These are phyloP conservation scores for Paralinhomoeus sp. DNA, from an alignment of 2,888 invertebrate species.

Conservation along the genomic window DNA sequence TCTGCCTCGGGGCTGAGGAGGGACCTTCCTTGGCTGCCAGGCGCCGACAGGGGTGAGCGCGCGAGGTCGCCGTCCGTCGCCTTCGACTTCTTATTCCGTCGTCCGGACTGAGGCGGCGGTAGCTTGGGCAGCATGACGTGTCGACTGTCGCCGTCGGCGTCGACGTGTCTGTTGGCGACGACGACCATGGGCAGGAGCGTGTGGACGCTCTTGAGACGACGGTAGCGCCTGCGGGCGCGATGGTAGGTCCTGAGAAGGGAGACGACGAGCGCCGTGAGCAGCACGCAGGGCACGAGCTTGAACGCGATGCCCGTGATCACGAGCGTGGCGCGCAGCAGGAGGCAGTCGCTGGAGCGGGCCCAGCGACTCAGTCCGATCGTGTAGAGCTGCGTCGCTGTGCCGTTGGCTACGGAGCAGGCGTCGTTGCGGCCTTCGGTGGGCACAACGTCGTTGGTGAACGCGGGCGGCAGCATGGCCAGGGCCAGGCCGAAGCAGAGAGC, in stretches of 20 bases:
- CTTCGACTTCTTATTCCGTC: no score
- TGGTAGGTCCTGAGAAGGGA: conserved; percentile 11
- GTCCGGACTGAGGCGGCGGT: no score
- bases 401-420: no score
- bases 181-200: no score
- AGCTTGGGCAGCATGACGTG: no score
- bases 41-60: no score
- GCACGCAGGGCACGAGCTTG: conserved; percentile 18
- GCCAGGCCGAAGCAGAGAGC: not conserved
- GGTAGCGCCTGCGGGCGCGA: not conserved
- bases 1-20: no score
- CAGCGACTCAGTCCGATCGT: not conserved
- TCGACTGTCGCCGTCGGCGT: no score
- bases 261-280: conserved; percentile 20
- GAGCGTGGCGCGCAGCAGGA: not conserved
- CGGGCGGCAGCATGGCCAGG: not conserved
- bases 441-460: not conserved
- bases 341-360: not conserved
- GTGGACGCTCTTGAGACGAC: no score
- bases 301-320: not conserved
- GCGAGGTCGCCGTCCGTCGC: no score
- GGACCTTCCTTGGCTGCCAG: no score
- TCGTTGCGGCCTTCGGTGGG: not conserved
- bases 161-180: no score
- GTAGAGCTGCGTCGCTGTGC: not conserved